These are phyloP conservation scores for Festucalex cinctus DNA, from an alignment of 2,113 vertebrate species.

Conservation along the genomic window DNA sequence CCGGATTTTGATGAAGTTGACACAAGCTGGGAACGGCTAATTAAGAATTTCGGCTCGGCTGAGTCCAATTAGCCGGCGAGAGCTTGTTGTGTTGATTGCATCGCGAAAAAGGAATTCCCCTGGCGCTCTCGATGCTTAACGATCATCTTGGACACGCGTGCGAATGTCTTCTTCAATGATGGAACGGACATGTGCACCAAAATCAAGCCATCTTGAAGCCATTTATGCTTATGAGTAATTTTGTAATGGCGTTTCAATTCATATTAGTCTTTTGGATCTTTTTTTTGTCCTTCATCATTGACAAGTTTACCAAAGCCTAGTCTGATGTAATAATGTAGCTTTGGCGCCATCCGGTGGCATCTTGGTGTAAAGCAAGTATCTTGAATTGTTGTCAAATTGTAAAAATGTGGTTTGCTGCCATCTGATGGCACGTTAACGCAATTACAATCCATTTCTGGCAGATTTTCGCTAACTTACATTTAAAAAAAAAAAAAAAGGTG, in stretches of 20 bases:
- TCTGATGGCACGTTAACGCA: neutral
- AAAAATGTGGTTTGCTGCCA: neutral
- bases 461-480: too few relatives aligned
- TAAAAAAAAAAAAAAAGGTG: neutral
- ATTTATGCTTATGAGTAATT: too few relatives aligned
- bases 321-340: too few relatives aligned
- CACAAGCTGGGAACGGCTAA: slow-evolving; percentile 77
- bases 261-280: too few relatives aligned
- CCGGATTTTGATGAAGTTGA: slow-evolving; percentile 82
- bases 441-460: neutral
- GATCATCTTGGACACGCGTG: slow-evolving; percentile 40
- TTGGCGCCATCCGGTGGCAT: too few relatives aligned
- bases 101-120: slow-evolving; percentile 56
- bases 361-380: too few relatives aligned
- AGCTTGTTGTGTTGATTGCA: slow-evolving; percentile 52
- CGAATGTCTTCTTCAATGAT: neutral
- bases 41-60: slow-evolving; percentile 81
- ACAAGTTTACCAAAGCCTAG: too few relatives aligned
- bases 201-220: neutral
- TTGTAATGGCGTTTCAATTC: too few relatives aligned
- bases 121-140: slow-evolving; percentile 52
- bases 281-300: too few relatives aligned
- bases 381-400: too few relatives aligned
- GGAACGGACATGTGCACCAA: neutral
- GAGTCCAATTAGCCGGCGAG: slow-evolving; percentile 77